phyloP scores from a whole-genome alignment of 2,113 vertebrate genomes.

The Noturus placidus region DNA sequence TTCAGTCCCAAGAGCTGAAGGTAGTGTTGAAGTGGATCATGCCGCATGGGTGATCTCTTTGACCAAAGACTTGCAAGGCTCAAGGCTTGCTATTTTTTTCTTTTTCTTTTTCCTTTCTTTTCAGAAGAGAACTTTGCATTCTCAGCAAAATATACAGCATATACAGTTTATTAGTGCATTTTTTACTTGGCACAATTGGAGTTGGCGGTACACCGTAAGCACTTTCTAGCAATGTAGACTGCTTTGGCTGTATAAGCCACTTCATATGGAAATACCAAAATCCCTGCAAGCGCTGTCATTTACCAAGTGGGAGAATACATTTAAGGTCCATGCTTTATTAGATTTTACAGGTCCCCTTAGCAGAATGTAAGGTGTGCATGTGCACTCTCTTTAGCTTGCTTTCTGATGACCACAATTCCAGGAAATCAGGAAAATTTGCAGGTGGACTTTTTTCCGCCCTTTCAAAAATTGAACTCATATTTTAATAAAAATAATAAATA shows the following conservation, averaged over 20 bases:
- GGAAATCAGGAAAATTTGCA: neutral
- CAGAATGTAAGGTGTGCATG: constrained; percentile 9
- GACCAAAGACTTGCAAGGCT: constrained; percentile 37
- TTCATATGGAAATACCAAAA: constrained; percentile 46
- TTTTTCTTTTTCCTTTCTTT: constrained; percentile 6
- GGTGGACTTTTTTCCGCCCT: neutral
- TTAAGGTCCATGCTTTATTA: constrained; percentile 27
- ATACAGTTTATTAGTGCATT: constrained; percentile 36
- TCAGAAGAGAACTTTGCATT: constrained; percentile 45
- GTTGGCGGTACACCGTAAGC: constrained; percentile 44
- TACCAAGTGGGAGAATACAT: constrained; percentile 26
- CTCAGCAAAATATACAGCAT: constrained; percentile 36
- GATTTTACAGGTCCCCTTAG: constrained; percentile 33
- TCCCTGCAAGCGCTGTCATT: constrained; percentile 33
- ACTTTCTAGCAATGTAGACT: constrained; percentile 39
- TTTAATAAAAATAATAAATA: neutral
- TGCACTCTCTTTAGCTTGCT: neutral
- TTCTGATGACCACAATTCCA: neutral
- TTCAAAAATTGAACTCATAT: neutral
- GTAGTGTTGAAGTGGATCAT: constrained; percentile 36
- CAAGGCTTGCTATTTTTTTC: constrained; percentile 22
- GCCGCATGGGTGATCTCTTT: constrained; percentile 20
- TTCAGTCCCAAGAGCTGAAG: constrained; percentile 37
- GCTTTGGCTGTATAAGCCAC: constrained; percentile 13
- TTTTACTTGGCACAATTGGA: constrained; percentile 33